Evolutionary conservation across 2,888 invertebrate genomes (phyloP).

Genomic region (Diplolepis rosae): DNA sequence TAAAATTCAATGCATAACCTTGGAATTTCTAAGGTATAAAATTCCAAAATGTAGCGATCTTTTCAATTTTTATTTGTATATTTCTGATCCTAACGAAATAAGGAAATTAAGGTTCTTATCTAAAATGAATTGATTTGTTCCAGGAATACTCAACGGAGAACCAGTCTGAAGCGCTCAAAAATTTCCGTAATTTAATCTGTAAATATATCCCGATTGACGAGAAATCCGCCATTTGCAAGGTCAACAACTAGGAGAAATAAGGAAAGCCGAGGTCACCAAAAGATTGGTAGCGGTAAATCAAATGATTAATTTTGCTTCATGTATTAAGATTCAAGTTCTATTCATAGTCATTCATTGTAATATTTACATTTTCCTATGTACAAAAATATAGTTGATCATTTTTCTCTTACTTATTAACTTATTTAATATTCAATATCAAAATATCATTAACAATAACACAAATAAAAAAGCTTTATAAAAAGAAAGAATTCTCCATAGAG

Average conservation of each 20-base stretch:
- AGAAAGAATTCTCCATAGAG: conserved; percentile 23
- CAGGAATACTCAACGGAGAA: conserved; percentile 52
- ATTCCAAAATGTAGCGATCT: too few species aligned
- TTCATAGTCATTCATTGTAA: conserved; percentile 40
- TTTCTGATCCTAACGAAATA: too few species aligned
- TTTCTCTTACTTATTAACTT: neutral
- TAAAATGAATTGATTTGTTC: conserved; percentile 5
- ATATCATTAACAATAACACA: conserved; percentile 32
- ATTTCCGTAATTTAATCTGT: conserved; percentile 59
- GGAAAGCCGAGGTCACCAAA: neutral
- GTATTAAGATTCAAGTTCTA: conserved; percentile 2
- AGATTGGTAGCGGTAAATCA: conserved; percentile 30
- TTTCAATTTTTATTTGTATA: too few species aligned
- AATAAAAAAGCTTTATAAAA: conserved; percentile 23
- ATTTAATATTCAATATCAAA: conserved; percentile 1
- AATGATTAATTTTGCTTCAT: conserved; percentile 14
- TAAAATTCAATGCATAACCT: too few species aligned
- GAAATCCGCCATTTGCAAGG: conserved; percentile 53
- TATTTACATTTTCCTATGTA: conserved; percentile 63
- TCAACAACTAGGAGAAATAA: conserved; percentile 3
- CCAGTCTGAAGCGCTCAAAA: conserved; percentile 46
- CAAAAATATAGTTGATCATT: conserved; percentile 60
- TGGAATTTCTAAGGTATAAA: too few species aligned
- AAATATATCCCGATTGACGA: conserved; percentile 42
- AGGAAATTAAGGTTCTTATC: neutral